These are phyloP conservation scores for Tineola bisselliella DNA, from an alignment of 2,888 invertebrate genomes.

Conservation along the genomic window DNA sequence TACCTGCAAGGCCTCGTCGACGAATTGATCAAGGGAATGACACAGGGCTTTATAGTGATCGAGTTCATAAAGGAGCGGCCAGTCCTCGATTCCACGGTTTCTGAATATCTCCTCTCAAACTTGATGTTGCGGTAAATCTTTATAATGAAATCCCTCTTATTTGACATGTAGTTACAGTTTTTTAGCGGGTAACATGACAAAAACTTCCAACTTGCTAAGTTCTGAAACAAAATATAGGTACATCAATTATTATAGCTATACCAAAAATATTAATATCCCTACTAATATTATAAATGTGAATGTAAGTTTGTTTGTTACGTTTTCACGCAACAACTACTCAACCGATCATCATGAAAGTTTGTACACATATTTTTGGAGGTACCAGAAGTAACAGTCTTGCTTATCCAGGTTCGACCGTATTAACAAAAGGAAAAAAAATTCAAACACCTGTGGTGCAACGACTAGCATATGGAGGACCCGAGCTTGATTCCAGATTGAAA, in stretches of 20 bases:
- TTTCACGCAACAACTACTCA: too few species aligned
- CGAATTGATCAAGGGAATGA: slow-evolving; percentile 56
- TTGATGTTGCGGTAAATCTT: slow-evolving; percentile 25
- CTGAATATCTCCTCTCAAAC: slow-evolving; percentile 47
- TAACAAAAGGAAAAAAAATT: too few species aligned
- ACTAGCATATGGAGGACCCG: too few species aligned
- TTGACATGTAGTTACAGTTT: slow-evolving; percentile 63
- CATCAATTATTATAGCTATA: neutral
- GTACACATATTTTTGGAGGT: too few species aligned
- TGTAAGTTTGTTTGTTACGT: too few species aligned
- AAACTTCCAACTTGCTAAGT: neutral
- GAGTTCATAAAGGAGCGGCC: slow-evolving; percentile 66
- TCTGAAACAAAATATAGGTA: slow-evolving; percentile 36
- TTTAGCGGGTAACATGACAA: slow-evolving; percentile 52
- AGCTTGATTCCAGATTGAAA: too few species aligned
- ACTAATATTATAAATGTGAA: too few species aligned
- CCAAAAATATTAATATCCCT: too few species aligned
- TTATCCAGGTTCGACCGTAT: too few species aligned
- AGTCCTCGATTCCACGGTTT: slow-evolving; percentile 61
- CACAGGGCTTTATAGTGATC: slow-evolving; percentile 60
- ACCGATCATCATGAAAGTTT: too few species aligned
- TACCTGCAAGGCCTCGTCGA: slow-evolving; percentile 55
- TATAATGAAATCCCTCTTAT: slow-evolving; percentile 37
- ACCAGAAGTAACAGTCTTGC: too few species aligned
- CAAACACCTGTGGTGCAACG: too few species aligned